Percentiles rank a stretch among this genome's conserved stretches.
These are phyloP conservation scores for Lapara coniferarum DNA, from an alignment of 2,888 invertebrate genomes.

Conservation along the genomic window DNA sequence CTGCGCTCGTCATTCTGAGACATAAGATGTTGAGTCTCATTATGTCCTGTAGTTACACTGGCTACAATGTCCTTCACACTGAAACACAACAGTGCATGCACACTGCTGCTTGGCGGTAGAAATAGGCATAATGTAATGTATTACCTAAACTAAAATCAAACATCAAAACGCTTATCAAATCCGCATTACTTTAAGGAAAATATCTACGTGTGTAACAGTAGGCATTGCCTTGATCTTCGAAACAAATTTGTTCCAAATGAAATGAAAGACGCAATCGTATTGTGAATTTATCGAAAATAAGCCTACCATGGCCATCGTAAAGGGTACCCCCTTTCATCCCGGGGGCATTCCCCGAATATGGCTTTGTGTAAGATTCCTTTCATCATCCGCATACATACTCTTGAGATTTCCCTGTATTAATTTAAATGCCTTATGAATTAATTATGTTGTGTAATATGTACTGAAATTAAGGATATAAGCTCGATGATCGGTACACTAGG, in stretches of 20 bases:
- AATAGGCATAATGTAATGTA: too few species aligned
- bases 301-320: constrained; percentile 23
- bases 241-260: constrained; percentile 4
- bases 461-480: background rate
- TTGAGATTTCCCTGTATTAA: background rate
- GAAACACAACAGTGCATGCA: too few species aligned
- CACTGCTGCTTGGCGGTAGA: too few species aligned
- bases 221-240: background rate
- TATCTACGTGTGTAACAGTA: background rate
- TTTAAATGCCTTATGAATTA: constrained; percentile 4
- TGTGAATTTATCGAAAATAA: constrained; percentile 25
- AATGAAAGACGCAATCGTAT: constrained; percentile 24
- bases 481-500: background rate
- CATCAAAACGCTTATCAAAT: background rate
- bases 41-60: too few species aligned
- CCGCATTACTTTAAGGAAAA: background rate
- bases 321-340: constrained; percentile 2
- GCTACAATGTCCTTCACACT: too few species aligned
- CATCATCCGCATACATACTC: background rate
- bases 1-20: too few species aligned
- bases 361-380: constrained; percentile 26
- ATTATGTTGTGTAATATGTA: background rate
- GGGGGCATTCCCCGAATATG: constrained; percentile 25
- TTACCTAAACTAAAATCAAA: background rate
- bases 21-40: too few species aligned